Evolutionary conservation across 2,113 vertebrate species (phyloP).

Genomic region (Odocoileus hemionus): DNA sequence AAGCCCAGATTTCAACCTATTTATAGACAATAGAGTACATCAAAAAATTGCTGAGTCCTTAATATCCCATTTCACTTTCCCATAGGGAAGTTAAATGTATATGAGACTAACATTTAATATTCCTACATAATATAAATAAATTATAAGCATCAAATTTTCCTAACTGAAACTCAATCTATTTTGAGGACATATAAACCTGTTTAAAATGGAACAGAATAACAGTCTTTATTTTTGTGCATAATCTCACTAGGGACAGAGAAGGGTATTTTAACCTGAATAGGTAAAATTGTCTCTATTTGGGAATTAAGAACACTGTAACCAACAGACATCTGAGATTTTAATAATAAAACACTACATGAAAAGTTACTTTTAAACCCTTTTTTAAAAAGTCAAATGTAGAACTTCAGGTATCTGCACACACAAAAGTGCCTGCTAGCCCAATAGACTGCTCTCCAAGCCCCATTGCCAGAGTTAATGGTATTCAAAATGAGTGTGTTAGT

Average conservation of each 20-base stretch:
- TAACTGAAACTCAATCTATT: slow-evolving; percentile 24
- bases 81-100: background rate
- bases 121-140: slow-evolving; percentile 35
- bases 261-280: background rate
- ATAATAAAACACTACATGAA: background rate
- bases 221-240: background rate
- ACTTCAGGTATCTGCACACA: background rate
- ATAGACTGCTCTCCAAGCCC: background rate
- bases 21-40: background rate
- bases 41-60: background rate
- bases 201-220: background rate
- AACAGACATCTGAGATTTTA: background rate
- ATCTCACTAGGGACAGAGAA: background rate
- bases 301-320: background rate
- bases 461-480: background rate
- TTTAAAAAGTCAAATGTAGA: background rate
- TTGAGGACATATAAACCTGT: background rate
- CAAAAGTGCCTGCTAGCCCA: background rate
- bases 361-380: background rate
- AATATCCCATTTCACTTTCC: background rate
- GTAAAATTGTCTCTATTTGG: background rate
- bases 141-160: background rate
- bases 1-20: background rate
- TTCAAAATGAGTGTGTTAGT: background rate
- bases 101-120: slow-evolving; percentile 1